phyloP scores from a whole-genome alignment of 2,113 vertebrate species.

The Lynx canadensis region DNA sequence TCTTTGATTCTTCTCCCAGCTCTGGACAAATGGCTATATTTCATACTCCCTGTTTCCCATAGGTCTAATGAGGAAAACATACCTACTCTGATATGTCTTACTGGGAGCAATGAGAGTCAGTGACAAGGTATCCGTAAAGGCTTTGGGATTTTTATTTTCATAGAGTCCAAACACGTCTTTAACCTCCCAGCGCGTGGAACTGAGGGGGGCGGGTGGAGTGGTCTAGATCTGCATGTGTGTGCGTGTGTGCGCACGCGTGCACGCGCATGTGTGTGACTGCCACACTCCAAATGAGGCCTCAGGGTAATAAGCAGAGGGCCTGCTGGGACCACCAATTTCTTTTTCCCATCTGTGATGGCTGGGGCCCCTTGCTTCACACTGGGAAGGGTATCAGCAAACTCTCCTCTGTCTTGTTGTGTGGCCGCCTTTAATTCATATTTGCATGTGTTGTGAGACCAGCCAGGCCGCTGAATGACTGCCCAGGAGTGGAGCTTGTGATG shows the following conservation, averaged over 20 bases:
- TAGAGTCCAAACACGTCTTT: slow-evolving; percentile 44
- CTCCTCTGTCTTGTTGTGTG: slow-evolving; percentile 16
- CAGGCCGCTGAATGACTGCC: slow-evolving; percentile 65
- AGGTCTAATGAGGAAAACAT: slow-evolving; percentile 39
- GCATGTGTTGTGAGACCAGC: slow-evolving; percentile 69
- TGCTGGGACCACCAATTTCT: slow-evolving; percentile 68
- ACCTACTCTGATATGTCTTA: not conserved
- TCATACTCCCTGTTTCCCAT: slow-evolving; percentile 11
- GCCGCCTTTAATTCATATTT: slow-evolving; percentile 71
- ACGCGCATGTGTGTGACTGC: not conserved
- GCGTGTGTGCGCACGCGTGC: accelerated
- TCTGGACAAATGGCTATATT: slow-evolving; percentile 10
- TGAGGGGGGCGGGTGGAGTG: not conserved
- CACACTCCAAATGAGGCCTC: slow-evolving; percentile 32
- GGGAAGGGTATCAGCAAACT: slow-evolving; percentile 15
- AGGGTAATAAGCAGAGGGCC: slow-evolving; percentile 55
- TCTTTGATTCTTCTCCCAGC: slow-evolving; percentile 38
- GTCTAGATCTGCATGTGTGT: not conserved
- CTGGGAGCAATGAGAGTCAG: not conserved
- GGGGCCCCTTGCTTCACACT: slow-evolving; percentile 33
- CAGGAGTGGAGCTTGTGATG: slow-evolving; percentile 63
- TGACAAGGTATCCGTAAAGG: not conserved
- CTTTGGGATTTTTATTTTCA: slow-evolving; percentile 30
- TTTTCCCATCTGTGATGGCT: slow-evolving; percentile 62
- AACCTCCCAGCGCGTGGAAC: not conserved